Base-by-base conservation (phyloP, 2,797 vertebrate genomes). In the Onychomys torridus region DNA sequence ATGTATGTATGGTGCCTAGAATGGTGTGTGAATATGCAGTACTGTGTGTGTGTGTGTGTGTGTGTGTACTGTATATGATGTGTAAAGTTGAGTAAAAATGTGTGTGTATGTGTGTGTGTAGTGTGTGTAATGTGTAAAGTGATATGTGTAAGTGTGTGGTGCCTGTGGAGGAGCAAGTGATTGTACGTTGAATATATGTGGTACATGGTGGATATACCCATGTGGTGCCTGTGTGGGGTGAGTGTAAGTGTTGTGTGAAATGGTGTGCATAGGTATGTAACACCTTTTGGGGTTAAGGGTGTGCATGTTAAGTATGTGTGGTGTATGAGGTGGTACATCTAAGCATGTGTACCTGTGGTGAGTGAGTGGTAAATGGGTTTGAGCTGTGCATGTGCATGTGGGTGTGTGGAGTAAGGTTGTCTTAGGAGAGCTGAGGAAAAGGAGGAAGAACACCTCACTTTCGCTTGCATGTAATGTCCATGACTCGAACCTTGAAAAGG, bases 351-450 rank as follows among this genome's bases (percentile, higher is more conserved):
- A 29, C 25, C 79, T 61, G 59, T 63, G 43, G 9, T 17, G 17
- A 21, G 12, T 43, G 9, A 11, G 27, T 7, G 19, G 37, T 43
- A 5, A 85, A 14, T 69, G 34, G n/a, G 59, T 43, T 11, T 7
- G 19, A 85, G 6, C 3, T 1, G 0, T 67, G 61, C 6, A 1
- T 17, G 13, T 49, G 0, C 1, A 0, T 37, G 10, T 52, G 76
- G 29, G 7, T 12, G 25, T 16, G 23, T 49, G 23, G 40, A 81
- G 61, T 6, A 17, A 65, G 55, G 16, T 46, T 57, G n/a, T 25
- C 40, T 76, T 65, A 21, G 67, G 75, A 43, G 7, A 29, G 37
- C 65, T 71, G 43, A 23, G 23, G 34, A 14, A 88, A 27, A 77
- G 32, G 27, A 91, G 2, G 23, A 59, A 71, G 29, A 57, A 59